Base-by-base conservation (phyloP, 1,140 invertebrate species). In the Carposina sasakii region DNA sequence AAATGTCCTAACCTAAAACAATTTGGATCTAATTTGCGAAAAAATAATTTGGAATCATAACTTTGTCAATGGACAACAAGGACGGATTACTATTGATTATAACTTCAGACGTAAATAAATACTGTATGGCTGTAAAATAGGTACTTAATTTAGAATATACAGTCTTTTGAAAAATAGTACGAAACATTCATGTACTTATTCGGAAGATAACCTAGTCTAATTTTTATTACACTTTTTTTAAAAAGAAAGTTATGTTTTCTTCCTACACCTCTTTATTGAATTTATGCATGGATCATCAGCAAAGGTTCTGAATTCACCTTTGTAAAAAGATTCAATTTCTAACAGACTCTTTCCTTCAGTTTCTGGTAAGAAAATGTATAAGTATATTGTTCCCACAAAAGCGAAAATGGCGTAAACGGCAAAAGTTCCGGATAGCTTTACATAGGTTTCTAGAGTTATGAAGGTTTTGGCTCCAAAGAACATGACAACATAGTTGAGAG, bases 311-410 rank as follows among this genome's bases (percentile, higher is more conserved):
- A 75, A 46, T 52, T 81, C 60, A 1, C 89, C 89, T 0, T 86
- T 86, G 53, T 89, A 89, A 45, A 75, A 74, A 1, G 74, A 72
- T 61, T 91, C 89, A 26, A 95, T 93, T 70, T 95, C 92, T 68
- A 92, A 88, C 37, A 95, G 81, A 2, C 87, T 88, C 55, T 89
- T 91, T 2, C 92, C 91, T 77, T 93, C 93, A 0, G 93, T 96
- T 77, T 96, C 93, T 1, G 94, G 93, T n/a, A 96, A 68, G 48
- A 89, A 88, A 31, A 90, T 85, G 51, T 89, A 89, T 10, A 93
- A 72, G 43, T 91, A 63, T 2, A 88, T 60, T 10, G 89, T 69
- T 6, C 90, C 90, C 3, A 90, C 13, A 12, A 88, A 76, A n/a
- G 87, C 87, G 39, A 90, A 82, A 2, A 59, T 79, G 4, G 88